A percentile compares a stretch with the other conserved stretches of the same genome.
Evolutionary conservation across 2,797 vertebrate species (phyloP).

Genomic region (Parotocinclus haroldoi): DNA sequence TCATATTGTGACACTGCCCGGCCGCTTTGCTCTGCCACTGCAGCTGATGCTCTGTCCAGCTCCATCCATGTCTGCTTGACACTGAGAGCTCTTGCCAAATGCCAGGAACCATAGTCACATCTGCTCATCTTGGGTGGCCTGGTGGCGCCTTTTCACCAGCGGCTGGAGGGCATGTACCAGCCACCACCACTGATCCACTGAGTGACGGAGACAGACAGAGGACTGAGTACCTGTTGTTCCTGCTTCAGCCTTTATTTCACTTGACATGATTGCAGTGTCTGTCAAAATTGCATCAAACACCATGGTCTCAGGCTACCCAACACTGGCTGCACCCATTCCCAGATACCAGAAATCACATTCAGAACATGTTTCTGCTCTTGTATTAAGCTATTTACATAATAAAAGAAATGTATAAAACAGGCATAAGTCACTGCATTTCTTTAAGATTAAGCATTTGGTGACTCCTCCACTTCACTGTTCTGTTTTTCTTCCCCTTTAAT

Average conservation of each 20-base stretch:
- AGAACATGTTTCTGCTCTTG: slow-evolving; percentile 48
- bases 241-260: slow-evolving; percentile 67
- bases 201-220: slow-evolving; percentile 32
- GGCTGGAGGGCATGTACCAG: slow-evolving; percentile 73
- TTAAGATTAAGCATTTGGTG: too few relatives aligned
- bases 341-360: slow-evolving; percentile 56
- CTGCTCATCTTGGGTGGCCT: slow-evolving; percentile 83
- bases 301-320: slow-evolving; percentile 73
- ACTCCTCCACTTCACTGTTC: too few relatives aligned
- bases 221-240: slow-evolving; percentile 69
- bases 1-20: slow-evolving; percentile 47
- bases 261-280: slow-evolving; percentile 71
- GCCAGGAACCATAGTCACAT: slow-evolving; percentile 97
- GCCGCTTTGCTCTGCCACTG: slow-evolving; percentile 39
- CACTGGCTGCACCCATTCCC: slow-evolving; percentile 55
- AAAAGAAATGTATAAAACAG: slow-evolving; percentile 60
- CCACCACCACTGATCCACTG: slow-evolving; percentile 67
- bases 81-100: slow-evolving; percentile 96
- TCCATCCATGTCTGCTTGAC: slow-evolving; percentile 89
- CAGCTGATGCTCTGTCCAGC: slow-evolving; percentile 98
- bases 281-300: slow-evolving; percentile 71
- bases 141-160: slow-evolving; percentile 55
- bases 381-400: slow-evolving; percentile 70
- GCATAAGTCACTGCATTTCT: too few relatives aligned
- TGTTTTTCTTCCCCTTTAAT: too few relatives aligned